Conservation (phyloP, 2,797 vertebrate genomes). For the Pteropus rufus region DNA sequence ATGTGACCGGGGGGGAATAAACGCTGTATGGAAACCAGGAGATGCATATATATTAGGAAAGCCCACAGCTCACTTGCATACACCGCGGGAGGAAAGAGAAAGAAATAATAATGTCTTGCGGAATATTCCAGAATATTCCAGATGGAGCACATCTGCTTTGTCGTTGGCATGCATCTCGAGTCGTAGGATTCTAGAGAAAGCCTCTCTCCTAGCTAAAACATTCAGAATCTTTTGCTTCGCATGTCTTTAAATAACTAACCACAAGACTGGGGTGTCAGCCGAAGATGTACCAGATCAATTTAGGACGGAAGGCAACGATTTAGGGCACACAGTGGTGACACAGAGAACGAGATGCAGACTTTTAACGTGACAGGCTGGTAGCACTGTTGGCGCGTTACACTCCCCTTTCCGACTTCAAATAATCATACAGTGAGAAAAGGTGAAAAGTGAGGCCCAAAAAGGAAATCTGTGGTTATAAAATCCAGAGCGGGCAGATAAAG, state of each 20-base stretch:
- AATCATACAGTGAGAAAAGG: background rate
- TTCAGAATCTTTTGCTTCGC: background rate
- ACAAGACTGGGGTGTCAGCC: rapidly evolving
- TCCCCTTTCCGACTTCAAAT: background rate
- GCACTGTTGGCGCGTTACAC: background rate
- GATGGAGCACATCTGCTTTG: background rate
- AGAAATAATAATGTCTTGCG: background rate
- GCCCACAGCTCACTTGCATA: background rate
- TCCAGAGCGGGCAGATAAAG: background rate
- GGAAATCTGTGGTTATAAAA: background rate
- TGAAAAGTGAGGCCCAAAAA: background rate
- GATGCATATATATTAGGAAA: background rate
- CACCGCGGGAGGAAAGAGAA: background rate
- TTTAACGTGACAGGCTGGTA: background rate
- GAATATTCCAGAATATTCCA: background rate
- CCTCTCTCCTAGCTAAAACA: background rate
- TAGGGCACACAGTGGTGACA: rapidly evolving
- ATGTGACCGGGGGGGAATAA: background rate
- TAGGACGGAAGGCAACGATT: background rate
- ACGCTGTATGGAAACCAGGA: background rate
- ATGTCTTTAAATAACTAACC: background rate
- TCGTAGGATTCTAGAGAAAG: background rate
- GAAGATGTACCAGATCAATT: background rate
- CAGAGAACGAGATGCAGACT: background rate
- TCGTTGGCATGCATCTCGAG: background rate